Evolutionary conservation across 2,888 invertebrate species (phyloP), one percentile per base, ranked within the genome.

Genomic region (Eupithecia tripunctaria): DNA sequence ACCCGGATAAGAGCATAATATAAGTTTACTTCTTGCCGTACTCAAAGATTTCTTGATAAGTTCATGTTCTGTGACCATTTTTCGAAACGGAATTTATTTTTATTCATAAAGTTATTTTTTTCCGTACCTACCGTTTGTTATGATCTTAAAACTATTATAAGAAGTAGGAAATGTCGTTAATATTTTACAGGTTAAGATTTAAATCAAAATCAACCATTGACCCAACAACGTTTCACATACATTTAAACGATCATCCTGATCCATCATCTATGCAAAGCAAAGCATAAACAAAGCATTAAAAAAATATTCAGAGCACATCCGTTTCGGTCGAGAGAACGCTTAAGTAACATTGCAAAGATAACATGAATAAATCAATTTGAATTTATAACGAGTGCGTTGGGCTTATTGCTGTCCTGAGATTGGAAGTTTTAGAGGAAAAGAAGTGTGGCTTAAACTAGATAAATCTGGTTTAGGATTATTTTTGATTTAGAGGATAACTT

Each of bases 261-360:
- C 60, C 29, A 32, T 63, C n/a, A 32, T 62, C 29, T 63, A 63
- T 14, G 32, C n/a, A 63, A 63, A 32, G n/a, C 36, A 32, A n/a
- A 8, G 7, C 8, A 62, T 32, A 62, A 62, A 62, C 62, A 62
- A 62, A 62, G 14, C 36, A 32, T 65, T 66, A 66, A 43, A 38
- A 25, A 47, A 29, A n/a, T 43, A 66, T 66, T 47, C 32, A 63
- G 62, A 63, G 32, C 62, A 32, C n/a, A 63, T 63, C 62, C 10
- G 62, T 32, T 63, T 36, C 62, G 21, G 36, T 36, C 36, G 36
- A 63, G 62, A n/a, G 29, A 32, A 3, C 21, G 29, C 60, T 36
- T 63, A 63, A 10, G 62, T 63, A 63, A 63, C n/a, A 63, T 63
- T 63, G 62, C 62, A 63, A 59, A 59, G n/a, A 63, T 63, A 36